Evolutionary conservation across 1,140 invertebrate genomes (phyloP), one percentile per base, ranked within the genome.

Genomic region (Dendroctonus valens): DNA sequence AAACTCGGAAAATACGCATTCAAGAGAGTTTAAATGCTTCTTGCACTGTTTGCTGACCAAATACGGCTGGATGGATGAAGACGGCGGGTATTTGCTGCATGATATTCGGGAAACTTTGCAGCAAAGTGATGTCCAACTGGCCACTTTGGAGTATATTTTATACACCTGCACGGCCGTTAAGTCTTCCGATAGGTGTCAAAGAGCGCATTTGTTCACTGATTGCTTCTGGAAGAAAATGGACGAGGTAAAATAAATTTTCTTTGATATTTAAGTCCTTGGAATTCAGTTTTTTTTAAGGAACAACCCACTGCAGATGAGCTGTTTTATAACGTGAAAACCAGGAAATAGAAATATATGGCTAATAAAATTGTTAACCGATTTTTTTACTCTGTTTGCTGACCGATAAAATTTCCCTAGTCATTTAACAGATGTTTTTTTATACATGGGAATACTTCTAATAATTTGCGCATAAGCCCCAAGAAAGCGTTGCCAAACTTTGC

Each of bases 61-160:
- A 63, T 75, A 75, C 44, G 74, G 72, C 9, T 75, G 74, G 74
- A 75, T 75, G 74, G 74, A 75, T 52, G 68, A 70, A 46, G 71
- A 73, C 38, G 74, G 72, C 3, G 74, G 74, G 5, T 74, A 74
- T 66, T 59, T 72, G 41, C 49, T 74, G 41, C 70, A 74, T 14
- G 69, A 71, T 41, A 75, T 75, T 3, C 69, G 74, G 53, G 50
- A 51, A 26, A 71, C 69, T 5, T 59, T 75, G 8, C 68, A 70
- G 48, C 67, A 75, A 53, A 67, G 69, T 26, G 72, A 72, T 37
- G 57, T 71, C 5, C 69, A 72, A 51, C 57, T 72, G 46, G 50
- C 58, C 6, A 72, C 69, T 57, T 55, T 74, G 65, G 70, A 74
- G 44, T 73, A 68, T 51, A 73, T 75, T 48, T 59, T 75, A 49